A percentile compares a stretch with the other conserved stretches of the same genome.
Conservation (phyloP, 2,797 vertebrate species). For the Sebastolobus altivelis region DNA sequence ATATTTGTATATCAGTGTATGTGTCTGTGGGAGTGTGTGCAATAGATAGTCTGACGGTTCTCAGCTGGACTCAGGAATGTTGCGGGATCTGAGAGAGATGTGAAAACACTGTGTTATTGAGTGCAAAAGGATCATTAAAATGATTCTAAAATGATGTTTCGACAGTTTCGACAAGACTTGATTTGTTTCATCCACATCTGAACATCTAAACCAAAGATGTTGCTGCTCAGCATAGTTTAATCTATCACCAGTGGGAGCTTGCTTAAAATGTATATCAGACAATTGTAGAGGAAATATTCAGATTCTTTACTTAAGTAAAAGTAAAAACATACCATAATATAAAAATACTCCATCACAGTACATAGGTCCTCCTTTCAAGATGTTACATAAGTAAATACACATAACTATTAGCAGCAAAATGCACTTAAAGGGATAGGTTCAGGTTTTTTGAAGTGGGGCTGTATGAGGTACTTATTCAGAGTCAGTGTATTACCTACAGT, state of each 20-base stretch:
- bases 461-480: too few relatives aligned
- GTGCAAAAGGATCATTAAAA: slow-evolving; percentile 1
- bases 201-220: background rate
- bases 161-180: background rate
- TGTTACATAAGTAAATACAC: background rate
- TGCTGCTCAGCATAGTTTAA: background rate
- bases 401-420: background rate
- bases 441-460: too few relatives aligned
- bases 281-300: background rate
- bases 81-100: background rate
- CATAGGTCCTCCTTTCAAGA: background rate
- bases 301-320: background rate
- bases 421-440: background rate
- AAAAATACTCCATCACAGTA: background rate
- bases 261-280: background rate
- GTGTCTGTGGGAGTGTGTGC: slow-evolving; percentile 23
- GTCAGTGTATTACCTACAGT: too few relatives aligned
- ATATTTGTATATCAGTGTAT: slow-evolving; percentile 38
- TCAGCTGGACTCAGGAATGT: slow-evolving; percentile 65
- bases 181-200: background rate
- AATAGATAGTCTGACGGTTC: slow-evolving; percentile 33
- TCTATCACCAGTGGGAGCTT: background rate
- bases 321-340: background rate
- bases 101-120: slow-evolving; percentile 4
- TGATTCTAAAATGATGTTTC: background rate